Evolutionary conservation across 2,888 invertebrate species (phyloP).

Genomic region (Abrostola triplasia): DNA sequence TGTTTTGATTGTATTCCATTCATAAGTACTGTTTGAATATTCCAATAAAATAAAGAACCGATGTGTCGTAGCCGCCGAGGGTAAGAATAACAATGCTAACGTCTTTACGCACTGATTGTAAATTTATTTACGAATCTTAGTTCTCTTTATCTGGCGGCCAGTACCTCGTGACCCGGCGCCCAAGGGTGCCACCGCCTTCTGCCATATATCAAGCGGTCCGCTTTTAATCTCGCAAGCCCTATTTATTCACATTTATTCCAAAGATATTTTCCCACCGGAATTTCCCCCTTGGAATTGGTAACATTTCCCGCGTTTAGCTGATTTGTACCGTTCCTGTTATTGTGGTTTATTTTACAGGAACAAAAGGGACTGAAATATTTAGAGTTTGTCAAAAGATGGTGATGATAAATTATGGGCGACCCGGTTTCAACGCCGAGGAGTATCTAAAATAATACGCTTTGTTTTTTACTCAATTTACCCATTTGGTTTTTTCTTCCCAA

Average conservation of each 20-base stretch:
- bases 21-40: slow-evolving; percentile 10
- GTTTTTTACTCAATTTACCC: slow-evolving; percentile 50
- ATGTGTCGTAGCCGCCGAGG: slow-evolving; percentile 6
- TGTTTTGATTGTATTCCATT: slow-evolving; percentile 18
- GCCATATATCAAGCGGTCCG: slow-evolving; percentile 80
- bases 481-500: slow-evolving; percentile 31
- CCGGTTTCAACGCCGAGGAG: slow-evolving; percentile 56
- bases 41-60: slow-evolving; percentile 14
- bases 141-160: slow-evolving; percentile 67
- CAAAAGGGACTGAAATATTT: slow-evolving; percentile 75
- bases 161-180: slow-evolving; percentile 63
- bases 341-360: slow-evolving; percentile 75
- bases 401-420: slow-evolving; percentile 68
- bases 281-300: slow-evolving; percentile 82
- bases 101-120: slow-evolving; percentile 40
- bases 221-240: slow-evolving; percentile 84
- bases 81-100: slow-evolving; percentile 16
- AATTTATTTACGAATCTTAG: slow-evolving; percentile 64
- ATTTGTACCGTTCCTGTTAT: slow-evolving; percentile 79
- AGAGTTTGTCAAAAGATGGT: slow-evolving; percentile 71
- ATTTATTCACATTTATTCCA: slow-evolving; percentile 86
- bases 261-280: slow-evolving; percentile 85
- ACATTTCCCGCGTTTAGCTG: slow-evolving; percentile 81
- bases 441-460: slow-evolving; percentile 56
- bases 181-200: slow-evolving; percentile 65